Base-by-base conservation (phyloP, 2,797 vertebrate species). In the Malurus leucopterus region DNA sequence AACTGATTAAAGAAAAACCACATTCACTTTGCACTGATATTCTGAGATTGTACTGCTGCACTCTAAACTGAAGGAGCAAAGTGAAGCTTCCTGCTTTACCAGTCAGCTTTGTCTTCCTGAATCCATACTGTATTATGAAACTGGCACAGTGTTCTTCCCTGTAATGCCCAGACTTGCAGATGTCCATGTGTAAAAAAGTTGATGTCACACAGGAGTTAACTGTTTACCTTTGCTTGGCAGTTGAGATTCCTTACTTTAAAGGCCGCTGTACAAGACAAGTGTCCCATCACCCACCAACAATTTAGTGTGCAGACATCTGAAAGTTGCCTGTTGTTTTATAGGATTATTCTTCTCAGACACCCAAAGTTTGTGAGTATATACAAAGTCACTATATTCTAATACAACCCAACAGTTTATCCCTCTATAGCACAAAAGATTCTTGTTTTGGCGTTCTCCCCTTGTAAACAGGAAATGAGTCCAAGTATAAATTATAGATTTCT, bases 401-500 rank as follows among this genome's bases (percentile, higher is more conserved):
- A 49, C 53, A 93, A 90, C 61, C 8, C 89, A 94, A 74, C 55
- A 86, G 47, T 83, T 88, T 51, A 90, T 53, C 57, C 59, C 62
- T 88, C 47, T 63, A 68, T 27, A 92, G 46, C 13, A 91, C 34
- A 72, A 29, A 1, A 4, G 70, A 88, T 68, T 87, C 72, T 80
- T 14, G 17, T 81, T 84, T 79, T 22, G 69, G 72, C 46, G 70
- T 82, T 93, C 24, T 93, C 73, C 65, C 79, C 93, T 81, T 43
- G n/a, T 59, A 94, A 89, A 95, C 18, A 83, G 76, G 90, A 95
- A 94, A 96, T 61, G 46, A 94, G 30, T 87, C 71, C 81, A 84
- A 93, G 47, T 92, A 92, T 80, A 47, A 96, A 90, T 41, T 63
- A 95, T 9, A 92, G 83, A 93, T 86, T 91, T 82, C 88, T 94